Evolutionary conservation across 2,113 vertebrate genomes (phyloP), one percentile per base, ranked within the genome.

Genomic region (Labrus mixtus): DNA sequence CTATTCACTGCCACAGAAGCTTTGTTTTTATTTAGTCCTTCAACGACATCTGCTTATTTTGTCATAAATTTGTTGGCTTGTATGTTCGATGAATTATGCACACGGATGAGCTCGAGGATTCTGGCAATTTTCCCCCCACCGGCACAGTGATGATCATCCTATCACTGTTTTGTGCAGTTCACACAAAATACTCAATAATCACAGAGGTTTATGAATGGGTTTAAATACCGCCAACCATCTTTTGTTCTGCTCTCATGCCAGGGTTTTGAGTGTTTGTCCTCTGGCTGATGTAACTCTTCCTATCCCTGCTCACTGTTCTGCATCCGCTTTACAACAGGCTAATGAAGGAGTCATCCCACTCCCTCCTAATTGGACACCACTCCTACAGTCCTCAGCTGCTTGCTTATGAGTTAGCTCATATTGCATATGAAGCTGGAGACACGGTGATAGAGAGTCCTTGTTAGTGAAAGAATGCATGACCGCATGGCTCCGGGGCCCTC

Each of bases 301-400:
- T 43, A 8, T 65, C 19, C 45, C 55, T 46, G 23, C 43, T 55
- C 48, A 50, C 23, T 67, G 48, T n/a, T 68, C 63, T 45, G 50
- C 43, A 61, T 55, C 56, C 22, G 33, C 59, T 57, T 73, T 51
- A 69, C 60, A 69, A 37, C 33, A 13, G 39, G 36, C 8, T 54
- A 50, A 81, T 66, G 68, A 59, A 55, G 10, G 19, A 61, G 36
- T 54, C 46, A 43, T n/a, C 50, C 57, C 37, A 43, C 23, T 65
- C 39, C 55, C 41, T 46, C 69, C 50, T 59, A 41, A 25, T 23
- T 59, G 54, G 36, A 59, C n/a, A n/a, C 48, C 54, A 33, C 43
- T 63, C 57, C 61, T 56, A 5, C 48, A 51, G 10, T 45, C 54
- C 65, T 67, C 6, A 33, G 56, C 25, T 33, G 20, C 60, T 39